Conservation (phyloP, 2,888 invertebrate species). For the Notodonta dromedarius region DNA sequence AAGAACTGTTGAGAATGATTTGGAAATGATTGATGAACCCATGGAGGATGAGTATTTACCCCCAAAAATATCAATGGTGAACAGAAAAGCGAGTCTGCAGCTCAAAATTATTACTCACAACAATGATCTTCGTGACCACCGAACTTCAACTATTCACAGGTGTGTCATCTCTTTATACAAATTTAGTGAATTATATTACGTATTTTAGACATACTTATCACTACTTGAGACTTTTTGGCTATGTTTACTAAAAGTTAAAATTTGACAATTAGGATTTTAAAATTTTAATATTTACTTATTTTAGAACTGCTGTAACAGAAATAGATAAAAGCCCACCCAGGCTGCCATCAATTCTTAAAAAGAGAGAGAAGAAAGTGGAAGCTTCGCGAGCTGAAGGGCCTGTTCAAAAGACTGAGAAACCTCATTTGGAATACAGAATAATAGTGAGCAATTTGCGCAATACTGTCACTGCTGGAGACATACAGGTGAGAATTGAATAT, state of each 20-base stretch:
- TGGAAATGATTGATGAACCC: conserved; percentile 72
- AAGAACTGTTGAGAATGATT: conserved; percentile 77
- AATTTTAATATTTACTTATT: conserved; percentile 9
- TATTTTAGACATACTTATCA: too few relatives aligned
- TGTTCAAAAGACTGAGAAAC: conserved; percentile 60
- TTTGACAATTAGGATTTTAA: too few relatives aligned
- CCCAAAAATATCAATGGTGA: conserved; percentile 46
- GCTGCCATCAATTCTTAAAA: conserved; percentile 79
- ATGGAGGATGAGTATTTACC: conserved; percentile 64
- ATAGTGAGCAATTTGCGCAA: conserved; percentile 95
- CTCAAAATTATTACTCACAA: conserved; percentile 77
- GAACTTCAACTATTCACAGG: conserved; percentile 50
- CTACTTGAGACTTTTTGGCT: too few relatives aligned
- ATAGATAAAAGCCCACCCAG: conserved; percentile 73
- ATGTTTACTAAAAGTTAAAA: too few relatives aligned
- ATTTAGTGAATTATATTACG: background rate
- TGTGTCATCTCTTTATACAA: conserved; percentile 19
- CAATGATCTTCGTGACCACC: conserved; percentile 57
- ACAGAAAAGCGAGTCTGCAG: conserved; percentile 68
- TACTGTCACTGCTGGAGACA: conserved; percentile 95
- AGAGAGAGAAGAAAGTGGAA: conserved; percentile 70
- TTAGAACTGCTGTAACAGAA: conserved; percentile 55
- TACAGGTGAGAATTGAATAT: conserved; percentile 85
- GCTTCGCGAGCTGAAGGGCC: conserved; percentile 66
- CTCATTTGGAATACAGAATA: conserved; percentile 89